Evolutionary conservation across 2,113 vertebrate species (phyloP).

Genomic region (Cololabis saira): DNA sequence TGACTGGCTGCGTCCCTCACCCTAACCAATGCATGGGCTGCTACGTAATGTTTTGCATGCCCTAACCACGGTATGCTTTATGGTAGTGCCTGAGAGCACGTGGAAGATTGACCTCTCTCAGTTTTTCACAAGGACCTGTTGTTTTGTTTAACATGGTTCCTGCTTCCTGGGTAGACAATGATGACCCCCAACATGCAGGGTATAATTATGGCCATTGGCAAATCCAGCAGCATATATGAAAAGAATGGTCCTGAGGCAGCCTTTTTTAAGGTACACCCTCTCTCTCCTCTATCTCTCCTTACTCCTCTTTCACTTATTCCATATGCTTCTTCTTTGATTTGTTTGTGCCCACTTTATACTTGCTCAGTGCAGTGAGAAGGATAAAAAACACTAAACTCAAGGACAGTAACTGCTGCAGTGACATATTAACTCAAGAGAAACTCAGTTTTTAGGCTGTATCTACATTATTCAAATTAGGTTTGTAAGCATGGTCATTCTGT

Average conservation of each 20-base stretch:
- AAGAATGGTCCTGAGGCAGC: constrained; percentile 97
- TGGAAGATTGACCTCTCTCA: constrained; percentile 23
- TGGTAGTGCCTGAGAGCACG: constrained; percentile 25
- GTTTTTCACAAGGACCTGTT: constrained; percentile 41
- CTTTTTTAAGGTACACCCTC: constrained; percentile 97
- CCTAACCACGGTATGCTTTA: constrained; percentile 39
- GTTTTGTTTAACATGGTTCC: constrained; percentile 78
- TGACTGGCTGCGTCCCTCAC: constrained; percentile 26
- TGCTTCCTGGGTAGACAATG: constrained; percentile 92
- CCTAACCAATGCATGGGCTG: constrained; percentile 71
- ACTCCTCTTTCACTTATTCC: constrained; percentile 20
- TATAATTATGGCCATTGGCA: constrained; percentile 99
- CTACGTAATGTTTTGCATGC: constrained; percentile 61
- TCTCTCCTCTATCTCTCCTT: constrained; percentile 38
- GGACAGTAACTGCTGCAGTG: no score
- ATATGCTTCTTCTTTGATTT: constrained; percentile 7
- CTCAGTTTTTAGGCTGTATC: background rate
- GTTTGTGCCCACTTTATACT: background rate
- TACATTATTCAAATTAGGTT: no score
- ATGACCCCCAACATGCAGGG: constrained; percentile 99
- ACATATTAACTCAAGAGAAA: background rate
- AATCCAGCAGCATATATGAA: constrained; percentile 96
- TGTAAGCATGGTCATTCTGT: no score
- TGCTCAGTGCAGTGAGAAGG: background rate
- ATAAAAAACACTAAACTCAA: no score